A percentile compares a stretch with the other conserved stretches of the same genome.
These are phyloP conservation scores for Lepidurus packardi DNA, from an alignment of 1,140 invertebrate species.

Conservation along the genomic window DNA sequence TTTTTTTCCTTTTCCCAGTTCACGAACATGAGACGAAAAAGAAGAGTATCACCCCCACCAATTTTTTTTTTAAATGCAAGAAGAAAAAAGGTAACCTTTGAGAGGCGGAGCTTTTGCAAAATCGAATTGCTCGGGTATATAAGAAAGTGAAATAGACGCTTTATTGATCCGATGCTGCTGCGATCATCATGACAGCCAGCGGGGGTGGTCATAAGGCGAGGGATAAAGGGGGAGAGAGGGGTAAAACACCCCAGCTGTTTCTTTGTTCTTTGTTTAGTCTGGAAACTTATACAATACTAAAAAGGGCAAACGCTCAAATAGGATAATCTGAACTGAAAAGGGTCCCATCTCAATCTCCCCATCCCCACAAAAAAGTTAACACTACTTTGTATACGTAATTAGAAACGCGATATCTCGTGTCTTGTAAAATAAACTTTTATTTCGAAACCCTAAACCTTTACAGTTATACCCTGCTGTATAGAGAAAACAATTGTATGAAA, in stretches of 20 bases:
- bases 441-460: no score
- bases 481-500: no score
- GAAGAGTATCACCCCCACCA: no score
- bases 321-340: neutral
- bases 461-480: no score
- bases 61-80: no score
- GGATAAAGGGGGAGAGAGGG: neutral
- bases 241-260: constrained; percentile 2
- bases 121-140: constrained; percentile 4
- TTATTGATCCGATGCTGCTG: constrained; percentile 18
- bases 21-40: neutral
- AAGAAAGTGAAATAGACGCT: neutral
- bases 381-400: no score
- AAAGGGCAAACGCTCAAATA: neutral
- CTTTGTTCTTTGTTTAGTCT: constrained; percentile 5
- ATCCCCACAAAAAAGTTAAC: no score
- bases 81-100: no score
- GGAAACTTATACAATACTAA: neutral
- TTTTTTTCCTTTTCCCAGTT: neutral
- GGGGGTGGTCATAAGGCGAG: neutral
- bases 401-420: no score
- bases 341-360: neutral
- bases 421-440: no score
- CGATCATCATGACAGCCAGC: neutral
- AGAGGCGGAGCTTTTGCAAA: neutral